These are phyloP conservation scores for Exocentrus adspersus DNA, from an alignment of 2,888 invertebrate species.

Conservation along the genomic window DNA sequence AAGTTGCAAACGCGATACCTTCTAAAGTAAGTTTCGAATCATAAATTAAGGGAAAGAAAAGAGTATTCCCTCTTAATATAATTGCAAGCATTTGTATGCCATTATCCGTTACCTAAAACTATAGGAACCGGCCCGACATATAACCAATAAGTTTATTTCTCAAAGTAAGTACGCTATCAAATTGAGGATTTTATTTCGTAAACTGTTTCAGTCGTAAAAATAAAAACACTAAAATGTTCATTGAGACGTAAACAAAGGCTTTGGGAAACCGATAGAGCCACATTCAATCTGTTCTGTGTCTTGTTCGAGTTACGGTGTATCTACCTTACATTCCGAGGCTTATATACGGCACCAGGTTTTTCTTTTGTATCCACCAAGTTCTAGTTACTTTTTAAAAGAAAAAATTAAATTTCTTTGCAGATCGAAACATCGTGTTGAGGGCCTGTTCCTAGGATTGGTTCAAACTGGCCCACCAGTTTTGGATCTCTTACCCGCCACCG, in stretches of 20 bases:
- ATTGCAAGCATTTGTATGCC: too few species aligned
- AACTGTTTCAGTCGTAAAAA: constrained; percentile 7
- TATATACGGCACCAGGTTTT: too few species aligned
- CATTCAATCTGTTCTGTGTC: too few species aligned
- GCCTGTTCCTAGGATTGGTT: constrained; percentile 33
- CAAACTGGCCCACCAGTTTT: constrained; percentile 89
- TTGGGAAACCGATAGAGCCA: too few species aligned
- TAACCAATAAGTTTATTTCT: constrained; percentile 22
- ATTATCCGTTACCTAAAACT: too few species aligned
- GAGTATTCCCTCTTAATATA: too few species aligned
- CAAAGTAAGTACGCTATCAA: background rate
- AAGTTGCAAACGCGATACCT: too few species aligned
- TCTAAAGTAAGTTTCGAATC: background rate
- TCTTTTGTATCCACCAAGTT: too few species aligned
- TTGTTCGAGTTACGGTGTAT: too few species aligned
- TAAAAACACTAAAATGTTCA: constrained; percentile 7
- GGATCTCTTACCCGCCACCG: constrained; percentile 85
- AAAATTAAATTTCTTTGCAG: constrained; percentile 9
- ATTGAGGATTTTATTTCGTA: constrained; percentile 14
- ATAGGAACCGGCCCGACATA: too few species aligned
- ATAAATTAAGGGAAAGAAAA: background rate
- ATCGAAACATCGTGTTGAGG: constrained; percentile 10
- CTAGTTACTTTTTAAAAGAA: background rate
- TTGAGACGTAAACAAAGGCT: background rate
- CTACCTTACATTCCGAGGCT: too few species aligned